phyloP scores from a whole-genome alignment of 2,888 invertebrate genomes.

The Agrotis segetum region DNA sequence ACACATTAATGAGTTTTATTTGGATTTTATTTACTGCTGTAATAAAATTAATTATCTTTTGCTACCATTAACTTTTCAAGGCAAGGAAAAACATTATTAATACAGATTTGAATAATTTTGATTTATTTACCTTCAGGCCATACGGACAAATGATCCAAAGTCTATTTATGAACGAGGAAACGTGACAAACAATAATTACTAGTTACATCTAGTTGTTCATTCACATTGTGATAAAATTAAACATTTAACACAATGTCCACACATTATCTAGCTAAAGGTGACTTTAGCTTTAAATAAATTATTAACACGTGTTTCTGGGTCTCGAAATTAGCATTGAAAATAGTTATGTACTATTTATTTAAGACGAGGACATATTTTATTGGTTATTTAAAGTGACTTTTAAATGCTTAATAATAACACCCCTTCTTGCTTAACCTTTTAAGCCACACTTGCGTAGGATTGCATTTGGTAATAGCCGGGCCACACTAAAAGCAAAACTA shows the following conservation, averaged over 20 bases:
- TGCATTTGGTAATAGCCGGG: no score
- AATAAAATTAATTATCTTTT: background rate
- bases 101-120: conserved; percentile 3
- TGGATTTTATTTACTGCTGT: no score
- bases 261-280: conserved; percentile 19
- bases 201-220: conserved; percentile 39
- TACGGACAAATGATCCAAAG: conserved; percentile 18
- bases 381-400: no score
- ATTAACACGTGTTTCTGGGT: background rate
- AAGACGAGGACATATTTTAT: no score
- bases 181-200: conserved; percentile 39
- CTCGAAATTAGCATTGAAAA: background rate
- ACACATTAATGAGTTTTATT: background rate
- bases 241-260: conserved; percentile 12
- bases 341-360: no score
- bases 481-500: no score
- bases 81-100: background rate
- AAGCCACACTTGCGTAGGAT: no score
- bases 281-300: conserved; percentile 9
- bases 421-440: no score
- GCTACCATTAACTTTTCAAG: background rate
- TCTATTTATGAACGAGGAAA: conserved; percentile 47
- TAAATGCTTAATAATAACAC: no score
- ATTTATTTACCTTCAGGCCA: conserved; percentile 11
- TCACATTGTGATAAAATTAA: conserved; percentile 33